Conservation (phyloP, 2,797 vertebrate species). For the Natrix natrix region DNA sequence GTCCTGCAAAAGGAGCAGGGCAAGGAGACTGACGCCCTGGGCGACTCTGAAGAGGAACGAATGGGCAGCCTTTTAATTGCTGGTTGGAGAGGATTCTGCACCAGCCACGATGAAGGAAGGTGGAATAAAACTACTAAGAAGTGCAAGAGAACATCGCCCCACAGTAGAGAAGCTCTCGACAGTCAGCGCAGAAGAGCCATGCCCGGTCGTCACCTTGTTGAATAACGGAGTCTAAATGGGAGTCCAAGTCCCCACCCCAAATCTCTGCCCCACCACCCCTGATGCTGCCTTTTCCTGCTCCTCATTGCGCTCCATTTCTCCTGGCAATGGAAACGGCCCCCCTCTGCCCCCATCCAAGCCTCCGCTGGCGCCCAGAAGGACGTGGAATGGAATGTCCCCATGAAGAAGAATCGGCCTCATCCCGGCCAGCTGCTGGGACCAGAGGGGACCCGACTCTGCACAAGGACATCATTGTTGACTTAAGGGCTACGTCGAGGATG, state of each 20-base stretch:
- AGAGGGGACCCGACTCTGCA: conserved; percentile 35
- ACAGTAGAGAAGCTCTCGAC: background rate
- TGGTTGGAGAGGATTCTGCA: background rate
- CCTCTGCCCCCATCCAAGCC: background rate
- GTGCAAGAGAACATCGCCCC: background rate
- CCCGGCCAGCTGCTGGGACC: conserved; percentile 19
- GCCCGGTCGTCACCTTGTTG: background rate
- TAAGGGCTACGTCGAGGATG: conserved; percentile 2
- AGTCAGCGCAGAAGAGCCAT: background rate
- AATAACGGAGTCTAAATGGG: background rate
- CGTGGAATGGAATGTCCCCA: conserved; percentile 12
- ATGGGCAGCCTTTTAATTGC: background rate
- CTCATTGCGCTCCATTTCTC: accelerated
- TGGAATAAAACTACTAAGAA: background rate
- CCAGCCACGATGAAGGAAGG: background rate
- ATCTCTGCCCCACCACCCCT: too few species aligned
- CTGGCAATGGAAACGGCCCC: background rate
- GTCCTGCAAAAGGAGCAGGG: background rate
- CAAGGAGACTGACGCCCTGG: background rate
- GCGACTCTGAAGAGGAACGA: background rate
- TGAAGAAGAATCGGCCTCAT: conserved; percentile 25
- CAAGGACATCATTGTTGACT: conserved; percentile 40
- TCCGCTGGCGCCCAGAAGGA: conserved; percentile 14
- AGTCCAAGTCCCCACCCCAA: background rate
- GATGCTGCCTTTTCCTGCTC: background rate